These are phyloP conservation scores for Rattus rattus DNA, from an alignment of 2,113 vertebrate species.

Conservation along the genomic window DNA sequence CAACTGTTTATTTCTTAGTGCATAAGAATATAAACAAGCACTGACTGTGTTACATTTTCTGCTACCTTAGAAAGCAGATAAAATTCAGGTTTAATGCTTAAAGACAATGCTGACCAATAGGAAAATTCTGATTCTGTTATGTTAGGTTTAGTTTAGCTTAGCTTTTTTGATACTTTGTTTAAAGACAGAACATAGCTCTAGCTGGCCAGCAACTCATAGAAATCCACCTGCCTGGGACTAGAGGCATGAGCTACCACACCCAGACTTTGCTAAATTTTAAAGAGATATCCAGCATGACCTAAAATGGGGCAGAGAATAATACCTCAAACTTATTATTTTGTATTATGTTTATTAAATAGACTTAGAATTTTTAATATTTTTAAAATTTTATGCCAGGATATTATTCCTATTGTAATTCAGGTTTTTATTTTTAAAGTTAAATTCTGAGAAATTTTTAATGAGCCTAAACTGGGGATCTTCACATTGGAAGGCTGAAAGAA, in stretches of 20 bases:
- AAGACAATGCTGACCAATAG: slow-evolving; percentile 14
- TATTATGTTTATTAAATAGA: background rate
- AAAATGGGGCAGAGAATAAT: slow-evolving; percentile 23
- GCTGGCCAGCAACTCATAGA: background rate
- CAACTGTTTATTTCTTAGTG: background rate
- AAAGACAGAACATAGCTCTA: background rate
- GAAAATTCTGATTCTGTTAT: background rate
- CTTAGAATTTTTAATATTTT: background rate
- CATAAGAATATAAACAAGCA: slow-evolving; percentile 39
- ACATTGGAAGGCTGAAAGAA: slow-evolving; percentile 39
- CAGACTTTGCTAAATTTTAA: background rate
- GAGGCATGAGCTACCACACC: too few relatives aligned
- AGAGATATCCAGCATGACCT: slow-evolving; percentile 21
- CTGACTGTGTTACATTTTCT: slow-evolving; percentile 1
- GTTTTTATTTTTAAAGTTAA: slow-evolving; percentile 52
- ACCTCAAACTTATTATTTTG: background rate
- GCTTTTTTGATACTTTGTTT: background rate
- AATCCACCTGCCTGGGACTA: background rate
- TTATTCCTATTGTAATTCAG: background rate
- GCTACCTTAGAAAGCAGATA: slow-evolving; percentile 25
- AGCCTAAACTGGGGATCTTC: background rate
- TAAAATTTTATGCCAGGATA: background rate
- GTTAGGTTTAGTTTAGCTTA: background rate
- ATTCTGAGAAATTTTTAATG: background rate
- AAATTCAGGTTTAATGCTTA: slow-evolving; percentile 42